Base-by-base conservation (phyloP, 2,888 invertebrate genomes). In the Agrotis exclamationis region DNA sequence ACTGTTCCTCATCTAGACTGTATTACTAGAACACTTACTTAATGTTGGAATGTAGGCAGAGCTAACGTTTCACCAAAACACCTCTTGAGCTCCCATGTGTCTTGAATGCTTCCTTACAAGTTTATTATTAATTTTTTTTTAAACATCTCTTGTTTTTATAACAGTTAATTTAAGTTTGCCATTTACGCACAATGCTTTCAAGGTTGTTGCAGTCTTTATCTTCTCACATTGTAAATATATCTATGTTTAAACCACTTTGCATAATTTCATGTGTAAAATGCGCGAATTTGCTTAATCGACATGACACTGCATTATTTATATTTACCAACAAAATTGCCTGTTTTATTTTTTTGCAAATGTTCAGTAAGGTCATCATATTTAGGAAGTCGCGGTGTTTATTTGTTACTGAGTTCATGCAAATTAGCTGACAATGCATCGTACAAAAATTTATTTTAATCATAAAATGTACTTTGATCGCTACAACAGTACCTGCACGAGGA, bases 391-490 rank as follows among this genome's bases (percentile, higher is more conserved):
- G 9, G 13, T 18, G 11, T 60, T 45, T 54, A 56, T n/a, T 56
- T 22, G 11, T 51, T 74, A 62, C 24, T 22, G 53, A 14, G 2
- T 44, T 47, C 48, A 65, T 66, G 50, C 58, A 50, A 66, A 75
- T 80, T 6, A 64, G 22, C 22, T 18, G 22, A 63, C 22, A 63
- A 50, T 79, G 14, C 48, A 51, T 57, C 50, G 39, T n/a, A 48
- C 33, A 77, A 48, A 70, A 44, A 59, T 5, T 51, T 54, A 48
- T 53, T 48, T 54, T 14, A 24, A 54, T 48, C 47, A 59, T 59
- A 70, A 70, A 48, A 48, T 60, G 53, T 77, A 74, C 70, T 80
- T 80, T 75, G 67, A 47, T 50, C 72, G 14, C 39, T 28, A 6
- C 33, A 67, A 2, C 39, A 28, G 28, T 28, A 59, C n/a, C 4